Evolutionary conservation across 2,888 invertebrate genomes (phyloP).

Genomic region (Drosophila pullipes): DNA sequence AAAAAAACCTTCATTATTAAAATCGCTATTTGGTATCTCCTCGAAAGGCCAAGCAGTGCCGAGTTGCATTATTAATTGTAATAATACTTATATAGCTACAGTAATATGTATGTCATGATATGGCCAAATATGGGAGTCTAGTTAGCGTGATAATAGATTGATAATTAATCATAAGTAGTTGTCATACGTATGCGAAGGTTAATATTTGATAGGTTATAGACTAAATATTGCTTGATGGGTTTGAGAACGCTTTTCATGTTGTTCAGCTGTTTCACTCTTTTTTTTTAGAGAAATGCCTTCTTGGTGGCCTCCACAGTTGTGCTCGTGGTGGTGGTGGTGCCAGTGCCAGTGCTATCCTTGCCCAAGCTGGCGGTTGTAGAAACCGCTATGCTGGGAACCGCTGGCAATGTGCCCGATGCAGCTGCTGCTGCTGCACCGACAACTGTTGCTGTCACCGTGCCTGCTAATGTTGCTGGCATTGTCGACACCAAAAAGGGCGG

Average conservation of each 20-base stretch:
- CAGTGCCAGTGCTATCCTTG: constrained; percentile 56
- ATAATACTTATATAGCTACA: constrained; percentile 60
- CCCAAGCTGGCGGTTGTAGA: constrained; percentile 66
- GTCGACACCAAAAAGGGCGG: constrained; percentile 7
- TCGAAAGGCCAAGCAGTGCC: constrained; percentile 50
- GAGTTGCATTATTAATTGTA: constrained; percentile 59
- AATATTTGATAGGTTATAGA: constrained; percentile 51
- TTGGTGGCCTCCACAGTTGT: constrained; percentile 64
- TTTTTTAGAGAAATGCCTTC: constrained; percentile 69
- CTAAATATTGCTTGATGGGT: constrained; percentile 66
- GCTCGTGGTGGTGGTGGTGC: constrained; percentile 54
- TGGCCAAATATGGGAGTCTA: constrained; percentile 59
- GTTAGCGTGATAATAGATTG: constrained; percentile 48
- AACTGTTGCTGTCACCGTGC: constrained; percentile 39
- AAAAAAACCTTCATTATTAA: constrained; percentile 22
- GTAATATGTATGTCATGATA: constrained; percentile 78
- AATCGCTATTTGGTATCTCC: constrained; percentile 26
- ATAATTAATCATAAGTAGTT: constrained; percentile 26
- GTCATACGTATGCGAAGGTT: constrained; percentile 61
- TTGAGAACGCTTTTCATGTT: not conserved
- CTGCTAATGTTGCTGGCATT: constrained; percentile 21
- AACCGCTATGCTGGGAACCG: constrained; percentile 69
- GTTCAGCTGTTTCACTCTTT: not conserved
- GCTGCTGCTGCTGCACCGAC: constrained; percentile 43
- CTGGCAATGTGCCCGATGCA: constrained; percentile 44